Evolutionary conservation across 2,113 vertebrate species (phyloP), one percentile per base, ranked within the genome.

Genomic region (Etia nguti): DNA sequence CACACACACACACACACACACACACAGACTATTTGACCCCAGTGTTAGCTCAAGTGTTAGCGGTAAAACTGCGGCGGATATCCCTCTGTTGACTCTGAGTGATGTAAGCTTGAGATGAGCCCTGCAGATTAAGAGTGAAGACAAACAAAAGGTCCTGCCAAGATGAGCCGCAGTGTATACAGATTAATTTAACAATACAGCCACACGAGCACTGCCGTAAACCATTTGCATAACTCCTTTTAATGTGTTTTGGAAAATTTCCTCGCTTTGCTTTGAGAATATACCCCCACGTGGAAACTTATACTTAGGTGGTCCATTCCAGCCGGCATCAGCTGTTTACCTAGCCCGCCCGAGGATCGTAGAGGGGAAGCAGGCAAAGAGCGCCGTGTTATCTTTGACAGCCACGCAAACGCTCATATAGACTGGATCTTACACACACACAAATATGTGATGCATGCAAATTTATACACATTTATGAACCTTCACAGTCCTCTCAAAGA

Each of bases 221-320:
- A 96, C 95, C 93, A 96, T 96, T 96, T 96, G 95, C 95, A 94
- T 95, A 95, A 94, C 95, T 96, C 93, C 94, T 95, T 96, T 95
- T 94, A 96, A 95, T 95, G 95, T 96, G 96, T 96, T 96, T 96
- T 91, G 95, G 95, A 96, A 96, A 95, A 93, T 95, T 65, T 93
- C 55, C 83, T 60, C 13, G 85, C 91, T 85, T 92, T 70, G 90
- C 93, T 95, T 95, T 95, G 90, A 94, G 93, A 95, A 96, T 92
- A 94, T 94, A 94, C 94, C 94, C 94, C 93, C 89, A 93, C 89
- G 93, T 96, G 95, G 96, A 97, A 96, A 96, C 95, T 94, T 95
- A 83, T 92, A 95, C 95, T 93, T 96, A 96, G 96, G 96, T 97
- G 96, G 96, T 97, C 96, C 93, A 91, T 94, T 96, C 94, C 95